Base-by-base conservation (phyloP, 1,140 invertebrate species). In the Metaphire vulgaris region DNA sequence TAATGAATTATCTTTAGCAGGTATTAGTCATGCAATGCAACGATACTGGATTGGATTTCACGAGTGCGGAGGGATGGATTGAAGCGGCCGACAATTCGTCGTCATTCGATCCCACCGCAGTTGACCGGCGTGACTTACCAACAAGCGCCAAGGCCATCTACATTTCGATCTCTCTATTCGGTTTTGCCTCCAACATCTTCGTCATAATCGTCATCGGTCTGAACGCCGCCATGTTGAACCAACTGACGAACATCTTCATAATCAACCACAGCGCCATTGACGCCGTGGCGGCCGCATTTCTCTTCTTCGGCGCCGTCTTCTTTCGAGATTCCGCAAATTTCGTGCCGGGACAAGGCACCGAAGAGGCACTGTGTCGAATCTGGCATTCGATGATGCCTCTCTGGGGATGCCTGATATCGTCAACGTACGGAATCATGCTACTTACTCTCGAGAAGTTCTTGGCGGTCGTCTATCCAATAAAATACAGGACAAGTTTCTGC, bases 311-410 rank as follows among this genome's bases (percentile, higher is more conserved):
- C 67, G n/a, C 67, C 67, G 67, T 95, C 92, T 79, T 93, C 90
- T 0, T 96, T 90, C 89, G 93, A 93, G 0, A 93, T 93, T 69
- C 91, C 92, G 79, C 83, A 87, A 81, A 77, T 12, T 56, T 56
- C 6, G 21, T 21, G 21, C 6, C 41, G 41, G 41, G 41, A 56
- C 6, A 56, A 12, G 21, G 6, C 6, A 12, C 6, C 6, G 2
- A 2, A 6, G 67, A 69, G n/a, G 2, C n/a, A 31, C 31, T 69
- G 6, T 69, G 67, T 31, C 67, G 67, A 31, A 14, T 69, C 2
- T 69, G 67, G 67, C n/a, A 28, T 31, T 28, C 67, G n/a, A 12
- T 14, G 14, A 26, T 69, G 30, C 67, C n/a, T 12, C n/a, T 69
- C n/a, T 69, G 67, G 67, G 67, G 67, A 14, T 12, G 6, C 2